Evolutionary conservation across 2,888 invertebrate species (phyloP), one percentile per base, ranked within the genome.

Genomic region (Parnassius mnemosyne): DNA sequence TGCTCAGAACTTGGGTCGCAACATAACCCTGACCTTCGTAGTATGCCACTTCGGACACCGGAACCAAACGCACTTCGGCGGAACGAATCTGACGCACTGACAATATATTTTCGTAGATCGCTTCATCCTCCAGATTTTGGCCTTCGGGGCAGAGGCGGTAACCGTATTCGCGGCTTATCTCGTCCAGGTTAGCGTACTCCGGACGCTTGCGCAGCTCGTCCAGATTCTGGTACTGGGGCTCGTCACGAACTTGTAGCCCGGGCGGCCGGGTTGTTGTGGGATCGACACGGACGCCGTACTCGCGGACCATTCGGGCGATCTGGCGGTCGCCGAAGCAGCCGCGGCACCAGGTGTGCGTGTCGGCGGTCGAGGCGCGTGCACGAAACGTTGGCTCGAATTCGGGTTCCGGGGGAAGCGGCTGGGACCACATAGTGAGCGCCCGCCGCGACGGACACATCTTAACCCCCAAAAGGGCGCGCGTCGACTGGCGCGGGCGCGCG

Each of bases 381-480:
- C 86, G 87, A 79, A 84, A 79, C 69, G 80, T 75, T 68, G 76
- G 71, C 65, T 83, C 81, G 73, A 72, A 61, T 67, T 76, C 79
- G 65, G 83, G 79, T 66, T 80, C 87, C 78, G 89, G 89, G 77
- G 84, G 87, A 79, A 89, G 87, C 81, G 86, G 89, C 74, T 87
- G 87, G 84, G 88, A 89, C 91, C 92, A 92, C 92, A 92, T 92
- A 77, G 87, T 84, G 84, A 86, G 85, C 85, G 91, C 85, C 83
- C 88, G 87, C 83, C 88, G 88, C 85, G 79, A 82, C 84, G 86
- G 90, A 89, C 91, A 91, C 91, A 91, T 91, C 87, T 91, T 91
- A 89, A 88, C 89, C 90, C 91, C 91, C 87, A 90, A 89, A 89
- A 90, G 89, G 90, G 89, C 89, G 89, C 89, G 86, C 87, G 86